phyloP scores from a whole-genome alignment of 2,888 invertebrate species.

The Lacanobia wlatinum region DNA sequence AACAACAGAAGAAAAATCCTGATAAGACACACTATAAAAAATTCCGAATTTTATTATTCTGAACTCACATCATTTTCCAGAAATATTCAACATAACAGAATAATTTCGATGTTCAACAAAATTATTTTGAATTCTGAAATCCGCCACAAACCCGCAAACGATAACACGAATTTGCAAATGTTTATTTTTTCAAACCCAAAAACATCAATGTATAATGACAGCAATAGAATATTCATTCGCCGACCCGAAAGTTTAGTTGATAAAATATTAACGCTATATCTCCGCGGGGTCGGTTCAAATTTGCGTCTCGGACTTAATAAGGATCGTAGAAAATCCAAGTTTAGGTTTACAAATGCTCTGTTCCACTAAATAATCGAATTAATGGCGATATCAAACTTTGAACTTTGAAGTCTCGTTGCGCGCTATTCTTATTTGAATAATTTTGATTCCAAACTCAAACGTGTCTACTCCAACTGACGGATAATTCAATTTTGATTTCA shows the following conservation, averaged over 20 bases:
- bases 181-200: slow-evolving; percentile 37
- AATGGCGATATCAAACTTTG: slow-evolving; percentile 45
- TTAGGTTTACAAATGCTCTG: slow-evolving; percentile 62
- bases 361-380: slow-evolving; percentile 63
- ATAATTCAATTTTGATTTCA: slow-evolving; percentile 49
- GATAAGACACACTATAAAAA: neutral
- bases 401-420: slow-evolving; percentile 41
- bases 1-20: slow-evolving; percentile 17
- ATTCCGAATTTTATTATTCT: too few species aligned
- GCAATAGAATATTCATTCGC: slow-evolving; percentile 74
- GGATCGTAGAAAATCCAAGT: slow-evolving; percentile 69
- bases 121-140: slow-evolving; percentile 4
- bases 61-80: neutral
- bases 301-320: slow-evolving; percentile 69
- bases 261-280: slow-evolving; percentile 76
- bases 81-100: neutral
- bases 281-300: slow-evolving; percentile 68
- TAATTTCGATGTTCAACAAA: slow-evolving; percentile 4
- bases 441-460: slow-evolving; percentile 59
- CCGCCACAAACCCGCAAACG: slow-evolving; percentile 3
- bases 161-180: slow-evolving; percentile 32
- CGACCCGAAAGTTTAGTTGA: slow-evolving; percentile 74
- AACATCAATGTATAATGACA: slow-evolving; percentile 59
- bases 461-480: slow-evolving; percentile 31
- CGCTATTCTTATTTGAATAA: slow-evolving; percentile 54